Percentiles rank a stretch among this genome's conserved stretches.
Evolutionary conservation across 2,113 vertebrate genomes (phyloP).

Genomic region (Gobiocypris rarus): DNA sequence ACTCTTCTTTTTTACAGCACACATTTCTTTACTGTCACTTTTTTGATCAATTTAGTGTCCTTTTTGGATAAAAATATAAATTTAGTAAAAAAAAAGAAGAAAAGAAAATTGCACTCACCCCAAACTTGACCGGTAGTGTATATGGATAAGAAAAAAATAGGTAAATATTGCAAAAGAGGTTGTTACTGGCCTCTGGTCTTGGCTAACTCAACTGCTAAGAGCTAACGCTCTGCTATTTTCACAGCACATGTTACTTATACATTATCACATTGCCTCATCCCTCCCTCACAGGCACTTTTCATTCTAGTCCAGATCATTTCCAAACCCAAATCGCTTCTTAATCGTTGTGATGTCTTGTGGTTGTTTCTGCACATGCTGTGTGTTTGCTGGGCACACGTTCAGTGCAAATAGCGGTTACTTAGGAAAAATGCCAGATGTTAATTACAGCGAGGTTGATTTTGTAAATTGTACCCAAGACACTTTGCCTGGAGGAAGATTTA

Average conservation of each 20-base stretch:
- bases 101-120: background rate
- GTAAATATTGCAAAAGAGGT: background rate
- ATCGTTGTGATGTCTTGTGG: constrained; percentile 47
- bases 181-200: constrained; percentile 37
- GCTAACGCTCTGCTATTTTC: constrained; percentile 40
- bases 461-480: constrained; percentile 73
- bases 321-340: constrained; percentile 51
- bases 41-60: background rate
- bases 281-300: constrained; percentile 35
- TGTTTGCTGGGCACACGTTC: constrained; percentile 63
- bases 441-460: constrained; percentile 75
- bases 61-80: background rate
- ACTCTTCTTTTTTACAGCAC: no score
- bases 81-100: background rate
- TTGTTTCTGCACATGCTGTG: constrained; percentile 45
- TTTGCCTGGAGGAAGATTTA: constrained; percentile 69
- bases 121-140: background rate
- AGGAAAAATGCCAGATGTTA: constrained; percentile 72
- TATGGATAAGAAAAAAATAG: background rate
- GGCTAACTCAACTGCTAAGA: background rate
- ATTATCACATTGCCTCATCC: constrained; percentile 41
- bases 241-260: constrained; percentile 36
- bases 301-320: constrained; percentile 46
- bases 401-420: constrained; percentile 65
- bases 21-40: background rate